Conservation (phyloP, 2,888 invertebrate species). For the Blera fallax region DNA sequence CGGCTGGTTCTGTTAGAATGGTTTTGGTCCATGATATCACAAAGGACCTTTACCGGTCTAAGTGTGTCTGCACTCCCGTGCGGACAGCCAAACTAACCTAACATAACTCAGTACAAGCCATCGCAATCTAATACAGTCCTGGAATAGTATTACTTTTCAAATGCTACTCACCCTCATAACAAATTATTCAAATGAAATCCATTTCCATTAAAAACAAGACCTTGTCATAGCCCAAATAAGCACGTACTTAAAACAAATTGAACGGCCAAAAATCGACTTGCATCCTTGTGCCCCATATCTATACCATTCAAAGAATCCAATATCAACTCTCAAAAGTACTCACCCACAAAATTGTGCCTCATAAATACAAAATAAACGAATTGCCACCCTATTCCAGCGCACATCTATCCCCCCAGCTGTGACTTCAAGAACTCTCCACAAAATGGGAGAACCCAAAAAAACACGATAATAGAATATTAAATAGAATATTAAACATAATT, state of each 20-base stretch:
- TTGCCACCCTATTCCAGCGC: conserved; percentile 1
- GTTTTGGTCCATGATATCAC: too few relatives aligned
- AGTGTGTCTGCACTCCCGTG: too few relatives aligned
- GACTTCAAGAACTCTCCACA: neutral
- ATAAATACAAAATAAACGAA: conserved; percentile 45
- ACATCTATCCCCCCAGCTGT: neutral
- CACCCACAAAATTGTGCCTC: conserved; percentile 27
- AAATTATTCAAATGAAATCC: neutral
- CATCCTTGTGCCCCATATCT: neutral
- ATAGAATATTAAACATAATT: conserved; percentile 39
- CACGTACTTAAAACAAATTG: conserved; percentile 13
- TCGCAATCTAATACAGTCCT: too few relatives aligned
- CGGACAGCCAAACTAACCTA: too few relatives aligned
- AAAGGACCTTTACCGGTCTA: too few relatives aligned
- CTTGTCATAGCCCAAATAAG: neutral
- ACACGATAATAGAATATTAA: conserved; percentile 30
- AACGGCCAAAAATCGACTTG: neutral
- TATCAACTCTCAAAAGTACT: conserved; percentile 21
- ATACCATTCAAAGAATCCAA: neutral
- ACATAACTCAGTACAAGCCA: too few relatives aligned
- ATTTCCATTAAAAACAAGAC: neutral
- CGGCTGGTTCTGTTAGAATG: too few relatives aligned
- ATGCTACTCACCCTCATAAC: too few relatives aligned
- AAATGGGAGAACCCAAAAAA: conserved; percentile 19
- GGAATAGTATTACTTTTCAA: neutral